Evolutionary conservation across 2,797 vertebrate genomes (phyloP), one percentile per base, ranked within the genome.

Genomic region (Mormyrops boulengeri): DNA sequence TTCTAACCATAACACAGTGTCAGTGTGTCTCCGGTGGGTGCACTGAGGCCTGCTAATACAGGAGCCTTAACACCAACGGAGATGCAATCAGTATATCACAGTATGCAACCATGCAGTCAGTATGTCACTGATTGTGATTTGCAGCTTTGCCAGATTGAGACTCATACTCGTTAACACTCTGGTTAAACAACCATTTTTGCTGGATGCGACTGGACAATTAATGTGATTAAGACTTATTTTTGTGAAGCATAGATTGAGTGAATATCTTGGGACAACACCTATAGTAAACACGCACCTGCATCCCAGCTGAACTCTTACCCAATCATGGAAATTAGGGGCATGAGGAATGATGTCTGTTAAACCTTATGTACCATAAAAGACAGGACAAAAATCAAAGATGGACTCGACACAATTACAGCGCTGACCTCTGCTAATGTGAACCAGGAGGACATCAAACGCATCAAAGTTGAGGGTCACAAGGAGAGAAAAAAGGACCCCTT

Each of bases 1-100:
- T 80, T 26, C 89, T 88, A 80, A 89, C n/a, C 85, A 88, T 60
- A 44, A 80, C 50, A 88, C 49, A n/a, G 69, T 80, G 62, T 88
- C 30, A 53, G 49, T 87, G 34, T 12, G 34, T 38, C 88, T 50
- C 38, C 38, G 5, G 19, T 87, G 49, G 14, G 22, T 52, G 82
- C 9, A 1, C 82, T 30, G 44, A 22, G 47, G 47, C n/a, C 82
- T 85, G 44, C 8, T 26, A 4, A 17, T 14, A 80, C 34, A 41
- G 82, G 44, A 85, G 0, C 47, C 38, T 52, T 26, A 5, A 22
- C 11, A 5, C n/a, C 22, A 6, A n/a, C 0, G 49, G 11, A 49
- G 8, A 5, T 26, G 19, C 19, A 60, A 6, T 8, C 55, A 60
- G 6, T 1, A n/a, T 47, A 0, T 22, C 47, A 47, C 55, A 57